Percentiles rank a stretch among this genome's conserved stretches.
Evolutionary conservation across 2,888 invertebrate species (phyloP).

Genomic region (Agrotis ipsilon): DNA sequence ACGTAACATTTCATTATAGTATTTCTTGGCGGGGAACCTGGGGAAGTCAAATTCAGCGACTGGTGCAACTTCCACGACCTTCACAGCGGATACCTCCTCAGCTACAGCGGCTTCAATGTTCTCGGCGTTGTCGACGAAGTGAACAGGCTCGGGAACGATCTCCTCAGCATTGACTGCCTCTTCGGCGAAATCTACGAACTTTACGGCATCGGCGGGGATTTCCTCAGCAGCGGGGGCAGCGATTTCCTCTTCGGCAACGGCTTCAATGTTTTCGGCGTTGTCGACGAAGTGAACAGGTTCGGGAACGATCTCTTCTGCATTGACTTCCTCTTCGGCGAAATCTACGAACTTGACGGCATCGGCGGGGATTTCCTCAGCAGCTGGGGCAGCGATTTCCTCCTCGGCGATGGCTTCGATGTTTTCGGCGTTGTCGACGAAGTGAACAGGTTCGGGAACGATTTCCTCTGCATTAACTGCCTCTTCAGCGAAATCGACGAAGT

Average conservation of each 20-base stretch:
- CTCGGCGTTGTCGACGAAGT: constrained; percentile 39
- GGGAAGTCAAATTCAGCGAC: constrained; percentile 27
- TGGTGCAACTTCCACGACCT: constrained; percentile 38
- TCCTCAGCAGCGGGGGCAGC: constrained; percentile 1
- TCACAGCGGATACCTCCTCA: constrained; percentile 24
- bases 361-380: constrained; percentile 16
- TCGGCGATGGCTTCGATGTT: constrained; percentile 8
- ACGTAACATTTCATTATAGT: constrained; percentile 67
- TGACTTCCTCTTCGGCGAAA: constrained; percentile 12
- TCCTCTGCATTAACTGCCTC: constrained; percentile 18
- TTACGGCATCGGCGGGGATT: constrained; percentile 15
- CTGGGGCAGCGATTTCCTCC: neutral
- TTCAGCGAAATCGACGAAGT: constrained; percentile 28
- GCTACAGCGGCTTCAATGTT: constrained; percentile 2
- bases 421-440: constrained; percentile 39
- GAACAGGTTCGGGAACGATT: constrained; percentile 25
- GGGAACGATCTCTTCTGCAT: constrained; percentile 21
- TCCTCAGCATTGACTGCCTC: constrained; percentile 15
- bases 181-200: constrained; percentile 28
- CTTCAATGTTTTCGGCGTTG: constrained; percentile 26
- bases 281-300: constrained; percentile 37
- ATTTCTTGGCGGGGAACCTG: constrained; percentile 57
- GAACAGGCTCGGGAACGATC: constrained; percentile 25
- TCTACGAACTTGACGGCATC: constrained; percentile 30
- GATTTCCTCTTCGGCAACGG: constrained; percentile 11